phyloP scores from a whole-genome alignment of 2,113 vertebrate species.

The Bombycilla garrulus region DNA sequence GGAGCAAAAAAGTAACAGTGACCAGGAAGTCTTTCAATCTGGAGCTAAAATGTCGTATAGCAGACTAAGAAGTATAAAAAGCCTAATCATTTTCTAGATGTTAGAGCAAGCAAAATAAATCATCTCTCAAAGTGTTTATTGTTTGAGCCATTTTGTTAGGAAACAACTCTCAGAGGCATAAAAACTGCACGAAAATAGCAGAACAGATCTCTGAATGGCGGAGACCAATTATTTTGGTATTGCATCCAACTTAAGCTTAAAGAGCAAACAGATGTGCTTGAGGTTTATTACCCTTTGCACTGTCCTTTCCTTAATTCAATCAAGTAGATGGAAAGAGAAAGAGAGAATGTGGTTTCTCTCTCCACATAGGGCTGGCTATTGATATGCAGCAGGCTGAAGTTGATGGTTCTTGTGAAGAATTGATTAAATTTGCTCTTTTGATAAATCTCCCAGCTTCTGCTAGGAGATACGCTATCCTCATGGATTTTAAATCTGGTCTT shows the following conservation, averaged over 20 bases:
- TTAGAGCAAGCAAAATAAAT: neutral
- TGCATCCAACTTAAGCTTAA: neutral
- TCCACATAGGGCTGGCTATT: fast-evolving
- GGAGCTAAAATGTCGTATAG: neutral
- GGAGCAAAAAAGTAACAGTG: neutral
- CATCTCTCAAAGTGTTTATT: neutral
- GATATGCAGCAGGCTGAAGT: neutral
- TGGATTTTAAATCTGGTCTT: neutral
- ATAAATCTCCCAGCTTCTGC: neutral
- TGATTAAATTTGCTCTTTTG: neutral
- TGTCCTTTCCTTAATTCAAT: neutral
- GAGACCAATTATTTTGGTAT: neutral
- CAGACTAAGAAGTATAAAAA: neutral
- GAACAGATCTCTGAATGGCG: neutral
- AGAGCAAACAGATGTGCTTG: neutral
- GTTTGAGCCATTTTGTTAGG: neutral
- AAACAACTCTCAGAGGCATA: neutral
- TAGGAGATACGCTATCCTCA: neutral
- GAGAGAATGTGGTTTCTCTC: neutral
- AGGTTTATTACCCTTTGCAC: neutral
- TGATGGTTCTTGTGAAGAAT: fast-evolving
- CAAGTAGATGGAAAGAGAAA: neutral
- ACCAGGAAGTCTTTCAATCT: neutral
- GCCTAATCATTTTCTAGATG: neutral
- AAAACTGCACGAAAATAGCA: neutral